phyloP scores from a whole-genome alignment of 2,113 vertebrate genomes.

The Mesoclemmys tuberculata region DNA sequence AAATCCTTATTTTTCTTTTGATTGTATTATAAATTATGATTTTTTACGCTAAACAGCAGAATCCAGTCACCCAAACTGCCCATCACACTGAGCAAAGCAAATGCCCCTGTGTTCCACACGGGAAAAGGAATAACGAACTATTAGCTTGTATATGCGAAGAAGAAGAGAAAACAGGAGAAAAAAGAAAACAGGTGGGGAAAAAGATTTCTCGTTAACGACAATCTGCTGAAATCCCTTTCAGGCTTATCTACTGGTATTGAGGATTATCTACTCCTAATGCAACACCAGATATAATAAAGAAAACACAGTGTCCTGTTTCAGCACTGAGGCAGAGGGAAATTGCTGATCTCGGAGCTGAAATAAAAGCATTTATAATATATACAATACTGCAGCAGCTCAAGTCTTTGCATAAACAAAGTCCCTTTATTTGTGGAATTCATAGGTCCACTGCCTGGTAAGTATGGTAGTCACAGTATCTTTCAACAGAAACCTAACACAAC shows the following conservation, averaged over 20 bases:
- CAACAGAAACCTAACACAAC: slow-evolving; percentile 30
- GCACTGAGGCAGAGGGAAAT: slow-evolving; percentile 13
- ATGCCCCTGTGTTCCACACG: not conserved
- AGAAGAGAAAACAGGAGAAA: not conserved
- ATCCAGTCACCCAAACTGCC: not conserved
- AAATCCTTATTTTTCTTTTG: not conserved
- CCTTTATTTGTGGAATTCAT: slow-evolving; percentile 28
- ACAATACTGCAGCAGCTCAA: not conserved
- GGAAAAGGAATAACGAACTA: not conserved
- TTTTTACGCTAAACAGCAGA: not conserved
- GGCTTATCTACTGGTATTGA: slow-evolving; percentile 22
- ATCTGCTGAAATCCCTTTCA: slow-evolving; percentile 45
- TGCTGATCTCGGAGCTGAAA: slow-evolving; percentile 44
- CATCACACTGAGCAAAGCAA: not conserved
- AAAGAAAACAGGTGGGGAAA: slow-evolving; percentile 9
- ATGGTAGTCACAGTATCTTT: slow-evolving; percentile 15
- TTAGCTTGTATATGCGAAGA: not conserved
- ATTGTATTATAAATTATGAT: not conserved
- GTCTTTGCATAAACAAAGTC: slow-evolving; percentile 28
- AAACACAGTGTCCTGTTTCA: slow-evolving; percentile 47
- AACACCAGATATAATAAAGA: slow-evolving; percentile 50
- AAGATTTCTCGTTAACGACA: slow-evolving; percentile 44
- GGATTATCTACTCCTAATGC: slow-evolving; percentile 24
- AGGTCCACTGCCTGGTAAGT: not conserved
- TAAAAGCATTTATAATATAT: slow-evolving; percentile 50